These are phyloP conservation scores for Umimayanthus chanpuru DNA, from an alignment of 92 coral and sea anemone species.

Conservation along the genomic window DNA sequence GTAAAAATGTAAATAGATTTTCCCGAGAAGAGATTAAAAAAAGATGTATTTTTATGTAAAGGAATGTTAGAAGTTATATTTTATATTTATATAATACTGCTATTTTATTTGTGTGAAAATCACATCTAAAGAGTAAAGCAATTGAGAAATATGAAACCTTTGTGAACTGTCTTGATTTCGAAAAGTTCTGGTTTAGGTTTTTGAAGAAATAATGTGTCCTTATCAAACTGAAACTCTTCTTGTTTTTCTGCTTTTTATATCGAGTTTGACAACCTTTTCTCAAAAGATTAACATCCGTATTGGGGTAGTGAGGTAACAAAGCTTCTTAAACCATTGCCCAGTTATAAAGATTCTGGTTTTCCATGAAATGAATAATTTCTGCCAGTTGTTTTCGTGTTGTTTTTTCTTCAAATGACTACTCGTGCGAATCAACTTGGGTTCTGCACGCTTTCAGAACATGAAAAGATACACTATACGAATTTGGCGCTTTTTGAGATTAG, in stretches of 20 bases:
- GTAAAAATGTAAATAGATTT: constrained; percentile 50
- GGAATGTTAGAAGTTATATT: constrained; percentile 66
- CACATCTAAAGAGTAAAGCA: constrained; percentile 50
- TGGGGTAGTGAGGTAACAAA: background rate
- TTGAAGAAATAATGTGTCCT: no score
- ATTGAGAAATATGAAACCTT: background rate
- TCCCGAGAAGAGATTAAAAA: constrained; percentile 51
- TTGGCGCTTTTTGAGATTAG: constrained; percentile 17
- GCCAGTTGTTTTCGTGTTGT: background rate
- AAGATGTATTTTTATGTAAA: constrained; percentile 89
- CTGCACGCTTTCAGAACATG: background rate
- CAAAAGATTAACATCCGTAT: background rate
- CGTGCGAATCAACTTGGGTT: background rate
- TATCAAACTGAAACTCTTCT: background rate
- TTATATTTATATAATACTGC: constrained; percentile 62
- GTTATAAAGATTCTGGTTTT: no score
- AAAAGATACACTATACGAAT: background rate
- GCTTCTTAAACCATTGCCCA: background rate
- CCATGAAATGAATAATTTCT: no score
- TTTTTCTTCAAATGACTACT: no score
- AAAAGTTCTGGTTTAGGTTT: background rate
- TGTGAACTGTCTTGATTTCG: constrained; percentile 3
- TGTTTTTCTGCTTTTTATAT: no score
- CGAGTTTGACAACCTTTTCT: background rate
- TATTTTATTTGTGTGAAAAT: constrained; percentile 65